A percentile compares a stretch with the other conserved stretches of the same genome.
phyloP scores from a whole-genome alignment of 2,113 vertebrate genomes.

The Proteles cristata region DNA sequence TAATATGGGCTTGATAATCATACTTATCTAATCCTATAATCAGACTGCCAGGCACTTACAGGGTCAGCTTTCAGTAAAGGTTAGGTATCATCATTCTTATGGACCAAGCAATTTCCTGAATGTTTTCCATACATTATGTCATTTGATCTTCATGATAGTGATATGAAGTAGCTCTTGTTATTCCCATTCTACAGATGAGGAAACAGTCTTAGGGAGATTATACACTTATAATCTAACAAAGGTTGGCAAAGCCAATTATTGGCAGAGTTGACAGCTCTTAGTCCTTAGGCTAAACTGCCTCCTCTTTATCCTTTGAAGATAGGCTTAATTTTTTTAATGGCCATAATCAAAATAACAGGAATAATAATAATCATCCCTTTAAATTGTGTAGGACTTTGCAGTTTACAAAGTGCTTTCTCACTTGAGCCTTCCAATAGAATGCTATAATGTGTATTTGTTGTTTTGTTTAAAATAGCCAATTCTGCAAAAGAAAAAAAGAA shows the following conservation, averaged over 20 bases:
- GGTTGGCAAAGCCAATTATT: not conserved
- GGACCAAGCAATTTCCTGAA: not conserved
- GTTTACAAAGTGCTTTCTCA: conserved; percentile 12
- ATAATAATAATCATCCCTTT: conserved; percentile 5
- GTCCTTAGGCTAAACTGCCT: not conserved
- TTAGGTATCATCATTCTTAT: not conserved
- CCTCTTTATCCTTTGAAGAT: not conserved
- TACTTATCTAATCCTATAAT: not conserved
- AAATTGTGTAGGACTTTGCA: not conserved
- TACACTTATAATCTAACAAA: not conserved
- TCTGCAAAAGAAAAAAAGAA: not conserved
- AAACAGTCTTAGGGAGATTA: not conserved
- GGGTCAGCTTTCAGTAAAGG: not conserved
- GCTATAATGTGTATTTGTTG: not conserved
- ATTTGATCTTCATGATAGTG: not conserved
- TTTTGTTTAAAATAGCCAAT: conserved; percentile 27
- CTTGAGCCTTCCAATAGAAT: not conserved
- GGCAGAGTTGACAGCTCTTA: not conserved
- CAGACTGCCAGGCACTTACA: not conserved
- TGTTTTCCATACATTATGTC: not conserved
- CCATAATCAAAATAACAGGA: not conserved
- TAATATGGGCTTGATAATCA: not conserved
- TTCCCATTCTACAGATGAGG: not conserved
- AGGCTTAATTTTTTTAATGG: not conserved
- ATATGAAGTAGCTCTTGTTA: not conserved